Percentiles rank a stretch among this genome's conserved stretches.
These are phyloP conservation scores for Lasius fuliginosus DNA, from an alignment of 2,888 invertebrate species.

Conservation along the genomic window DNA sequence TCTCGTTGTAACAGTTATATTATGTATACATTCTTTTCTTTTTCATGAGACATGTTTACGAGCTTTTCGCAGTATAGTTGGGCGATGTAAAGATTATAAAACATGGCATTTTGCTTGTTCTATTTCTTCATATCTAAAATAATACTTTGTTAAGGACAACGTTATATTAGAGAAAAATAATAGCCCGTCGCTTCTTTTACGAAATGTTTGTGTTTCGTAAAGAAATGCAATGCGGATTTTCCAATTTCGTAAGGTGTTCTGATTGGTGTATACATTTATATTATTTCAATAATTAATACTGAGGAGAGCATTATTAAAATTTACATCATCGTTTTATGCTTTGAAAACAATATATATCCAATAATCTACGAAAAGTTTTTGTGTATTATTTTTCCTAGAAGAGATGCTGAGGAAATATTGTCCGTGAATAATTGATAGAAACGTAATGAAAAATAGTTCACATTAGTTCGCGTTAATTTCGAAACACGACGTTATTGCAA, in stretches of 20 bases:
- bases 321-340: not conserved
- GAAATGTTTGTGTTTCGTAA: slow-evolving; percentile 10
- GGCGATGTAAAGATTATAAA: not conserved
- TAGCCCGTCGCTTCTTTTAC: not conserved
- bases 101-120: not conserved
- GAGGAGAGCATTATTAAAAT: not conserved
- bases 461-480: not conserved
- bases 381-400: not conserved
- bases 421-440: not conserved
- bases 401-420: not conserved
- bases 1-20: not conserved
- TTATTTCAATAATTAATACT: slow-evolving; percentile 2
- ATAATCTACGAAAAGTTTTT: not conserved
- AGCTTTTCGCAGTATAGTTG: not conserved
- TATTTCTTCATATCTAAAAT: not conserved
- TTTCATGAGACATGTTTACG: not conserved
- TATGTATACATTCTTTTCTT: not conserved
- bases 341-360: not conserved
- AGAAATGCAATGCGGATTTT: slow-evolving; percentile 6
- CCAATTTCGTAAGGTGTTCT: not conserved
- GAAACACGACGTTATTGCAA: not conserved
- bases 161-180: not conserved
- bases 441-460: not conserved
- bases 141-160: slow-evolving; percentile 4
- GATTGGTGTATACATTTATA: not conserved